These are phyloP conservation scores for Oncorhynchus kisutch DNA, from an alignment of 2,113 vertebrate genomes.

Conservation along the genomic window DNA sequence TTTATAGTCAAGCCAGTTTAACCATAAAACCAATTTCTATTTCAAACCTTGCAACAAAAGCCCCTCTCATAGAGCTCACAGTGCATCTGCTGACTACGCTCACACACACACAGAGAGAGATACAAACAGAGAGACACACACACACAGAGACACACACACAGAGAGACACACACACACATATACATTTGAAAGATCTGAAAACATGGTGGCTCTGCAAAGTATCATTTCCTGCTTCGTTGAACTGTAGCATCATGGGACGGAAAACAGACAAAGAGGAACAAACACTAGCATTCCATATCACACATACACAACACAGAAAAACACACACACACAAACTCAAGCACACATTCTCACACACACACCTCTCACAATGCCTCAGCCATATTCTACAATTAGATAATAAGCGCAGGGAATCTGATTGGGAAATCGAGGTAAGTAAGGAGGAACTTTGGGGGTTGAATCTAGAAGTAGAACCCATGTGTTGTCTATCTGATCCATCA, in stretches of 20 bases:
- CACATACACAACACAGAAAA: not conserved
- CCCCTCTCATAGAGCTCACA: no score
- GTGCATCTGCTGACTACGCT: conserved; percentile 13
- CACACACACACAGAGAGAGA: no score
- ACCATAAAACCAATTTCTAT: no score
- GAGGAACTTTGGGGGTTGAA: not conserved
- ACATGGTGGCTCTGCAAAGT: conserved; percentile 51
- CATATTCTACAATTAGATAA: conserved; percentile 37
- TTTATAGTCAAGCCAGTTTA: no score
- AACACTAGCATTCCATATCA: conserved; percentile 7
- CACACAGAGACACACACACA: not conserved
- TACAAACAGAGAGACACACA: not conserved
- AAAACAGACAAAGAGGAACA: conserved; percentile 61
- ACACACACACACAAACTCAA: not conserved
- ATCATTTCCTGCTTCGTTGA: conserved; percentile 70
- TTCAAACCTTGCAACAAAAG: no score
- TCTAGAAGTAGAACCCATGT: not conserved
- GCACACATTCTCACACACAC: no score
- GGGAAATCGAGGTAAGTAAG: not conserved
- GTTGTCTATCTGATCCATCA: not conserved
- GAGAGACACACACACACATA: not conserved
- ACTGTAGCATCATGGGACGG: conserved; percentile 61
- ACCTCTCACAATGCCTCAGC: conserved; percentile 12
- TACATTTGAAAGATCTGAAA: conserved; percentile 65
- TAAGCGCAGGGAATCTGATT: conserved; percentile 24